Conservation (phyloP, 2,113 vertebrate species). For the Emydura subglobosa region DNA sequence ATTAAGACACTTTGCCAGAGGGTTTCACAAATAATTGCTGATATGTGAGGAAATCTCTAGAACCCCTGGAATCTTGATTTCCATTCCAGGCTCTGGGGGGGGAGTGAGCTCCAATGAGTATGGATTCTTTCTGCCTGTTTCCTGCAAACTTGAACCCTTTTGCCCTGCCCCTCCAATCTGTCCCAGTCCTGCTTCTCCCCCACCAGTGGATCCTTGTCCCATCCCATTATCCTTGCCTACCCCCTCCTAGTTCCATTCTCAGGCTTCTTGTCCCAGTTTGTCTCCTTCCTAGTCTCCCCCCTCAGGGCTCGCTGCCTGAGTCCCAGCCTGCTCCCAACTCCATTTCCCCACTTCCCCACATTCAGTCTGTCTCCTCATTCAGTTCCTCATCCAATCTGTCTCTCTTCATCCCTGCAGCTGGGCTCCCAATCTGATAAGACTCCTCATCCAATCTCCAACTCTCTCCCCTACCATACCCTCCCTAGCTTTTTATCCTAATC, state of each 20-base stretch:
- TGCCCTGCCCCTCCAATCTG: neutral
- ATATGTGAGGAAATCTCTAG: neutral
- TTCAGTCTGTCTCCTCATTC: neutral
- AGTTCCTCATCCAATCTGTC: neutral
- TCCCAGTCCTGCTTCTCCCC: neutral
- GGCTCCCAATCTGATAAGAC: neutral
- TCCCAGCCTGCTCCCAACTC: neutral
- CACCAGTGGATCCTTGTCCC: neutral
- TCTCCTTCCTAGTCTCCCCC: neutral
- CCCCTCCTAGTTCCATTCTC: neutral
- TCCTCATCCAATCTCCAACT: neutral
- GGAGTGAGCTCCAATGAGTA: neutral
- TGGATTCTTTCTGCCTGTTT: neutral
- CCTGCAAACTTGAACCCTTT: neutral
- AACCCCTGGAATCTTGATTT: neutral
- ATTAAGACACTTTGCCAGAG: neutral
- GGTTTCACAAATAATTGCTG: neutral
- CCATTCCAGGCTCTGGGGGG: neutral
- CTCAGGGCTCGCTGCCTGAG: neutral
- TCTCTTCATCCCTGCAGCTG: neutral
- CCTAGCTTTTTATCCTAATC: neutral
- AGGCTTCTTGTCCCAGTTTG: neutral
- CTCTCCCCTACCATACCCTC: neutral
- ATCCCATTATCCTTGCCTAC: neutral
- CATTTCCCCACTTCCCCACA: neutral